Conservation (phyloP, 2,888 invertebrate species). For the Hydroisotoma schaefferi region DNA sequence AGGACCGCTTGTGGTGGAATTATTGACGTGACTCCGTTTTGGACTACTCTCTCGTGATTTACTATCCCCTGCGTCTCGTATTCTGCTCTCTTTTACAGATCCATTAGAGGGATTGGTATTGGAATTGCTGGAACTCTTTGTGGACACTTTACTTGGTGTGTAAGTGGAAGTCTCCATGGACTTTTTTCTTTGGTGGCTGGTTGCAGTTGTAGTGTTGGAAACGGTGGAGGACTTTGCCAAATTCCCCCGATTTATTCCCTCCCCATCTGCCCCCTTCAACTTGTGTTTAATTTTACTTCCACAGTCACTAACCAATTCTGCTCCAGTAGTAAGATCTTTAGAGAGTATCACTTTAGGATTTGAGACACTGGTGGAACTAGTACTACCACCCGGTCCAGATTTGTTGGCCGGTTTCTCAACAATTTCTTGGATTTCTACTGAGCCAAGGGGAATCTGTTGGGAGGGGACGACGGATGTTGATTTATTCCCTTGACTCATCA, state of each 20-base stretch:
- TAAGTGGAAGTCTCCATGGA: neutral
- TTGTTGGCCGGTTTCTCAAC: slow-evolving; percentile 1
- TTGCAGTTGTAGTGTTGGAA: slow-evolving; percentile 1
- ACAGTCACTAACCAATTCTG: neutral
- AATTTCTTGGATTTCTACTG: slow-evolving; percentile 7
- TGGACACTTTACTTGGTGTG: neutral
- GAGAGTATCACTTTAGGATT: neutral
- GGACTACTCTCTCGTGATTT: slow-evolving; percentile 15
- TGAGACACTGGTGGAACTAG: neutral
- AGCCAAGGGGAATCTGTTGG: slow-evolving; percentile 4
- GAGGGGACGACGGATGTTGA: too few species aligned
- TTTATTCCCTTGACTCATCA: too few species aligned
- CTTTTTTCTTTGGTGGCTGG: too few species aligned
- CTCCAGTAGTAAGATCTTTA: neutral
- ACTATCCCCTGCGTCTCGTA: slow-evolving; percentile 12
- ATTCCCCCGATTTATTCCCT: slow-evolving; percentile 25
- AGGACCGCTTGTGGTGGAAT: too few species aligned
- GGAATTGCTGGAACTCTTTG: neutral
- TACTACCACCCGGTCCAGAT: too few species aligned
- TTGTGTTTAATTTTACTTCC: neutral
- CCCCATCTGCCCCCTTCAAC: slow-evolving; percentile 17
- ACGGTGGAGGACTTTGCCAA: slow-evolving; percentile 10
- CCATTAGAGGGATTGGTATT: slow-evolving; percentile 5
- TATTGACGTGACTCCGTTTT: neutral
- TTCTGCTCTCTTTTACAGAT: slow-evolving; percentile 4